Evolutionary conservation across 2,797 vertebrate species (phyloP).

Genomic region (Dipus sagitta): DNA sequence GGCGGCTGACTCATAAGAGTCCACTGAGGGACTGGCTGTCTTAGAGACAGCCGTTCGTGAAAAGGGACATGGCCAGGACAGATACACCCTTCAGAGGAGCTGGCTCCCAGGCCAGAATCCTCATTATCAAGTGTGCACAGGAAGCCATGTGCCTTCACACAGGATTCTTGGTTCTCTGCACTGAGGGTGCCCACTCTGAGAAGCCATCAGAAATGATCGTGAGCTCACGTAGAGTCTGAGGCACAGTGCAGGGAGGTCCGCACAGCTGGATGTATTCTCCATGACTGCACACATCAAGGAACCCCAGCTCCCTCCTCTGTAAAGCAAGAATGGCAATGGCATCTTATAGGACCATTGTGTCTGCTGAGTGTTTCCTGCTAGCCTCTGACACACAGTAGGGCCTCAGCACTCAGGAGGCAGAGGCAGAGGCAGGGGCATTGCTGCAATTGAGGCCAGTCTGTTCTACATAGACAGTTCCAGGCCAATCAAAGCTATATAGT

Average conservation of each 20-base stretch:
- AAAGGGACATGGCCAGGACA: not conserved
- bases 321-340: not conserved
- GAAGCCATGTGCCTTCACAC: not conserved
- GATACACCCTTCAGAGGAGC: not conserved
- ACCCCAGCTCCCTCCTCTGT: not conserved
- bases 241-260: accelerated
- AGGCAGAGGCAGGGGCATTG: not conserved
- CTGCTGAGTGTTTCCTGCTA: not conserved
- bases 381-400: not conserved
- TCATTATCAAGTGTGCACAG: not conserved
- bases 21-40: not conserved
- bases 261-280: not conserved
- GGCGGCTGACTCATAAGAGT: not conserved
- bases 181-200: not conserved
- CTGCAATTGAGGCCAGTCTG: not conserved
- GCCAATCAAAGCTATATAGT: not conserved
- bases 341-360: not conserved
- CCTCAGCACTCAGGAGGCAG: not conserved
- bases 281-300: accelerated
- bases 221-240: not conserved
- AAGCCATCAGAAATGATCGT: not conserved
- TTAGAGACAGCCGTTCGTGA: not conserved
- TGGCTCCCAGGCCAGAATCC: accelerated
- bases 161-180: not conserved
- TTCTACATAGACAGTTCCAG: not conserved